Evolutionary conservation across 2,888 invertebrate genomes (phyloP).

Genomic region (Heterodera filipjevi): DNA sequence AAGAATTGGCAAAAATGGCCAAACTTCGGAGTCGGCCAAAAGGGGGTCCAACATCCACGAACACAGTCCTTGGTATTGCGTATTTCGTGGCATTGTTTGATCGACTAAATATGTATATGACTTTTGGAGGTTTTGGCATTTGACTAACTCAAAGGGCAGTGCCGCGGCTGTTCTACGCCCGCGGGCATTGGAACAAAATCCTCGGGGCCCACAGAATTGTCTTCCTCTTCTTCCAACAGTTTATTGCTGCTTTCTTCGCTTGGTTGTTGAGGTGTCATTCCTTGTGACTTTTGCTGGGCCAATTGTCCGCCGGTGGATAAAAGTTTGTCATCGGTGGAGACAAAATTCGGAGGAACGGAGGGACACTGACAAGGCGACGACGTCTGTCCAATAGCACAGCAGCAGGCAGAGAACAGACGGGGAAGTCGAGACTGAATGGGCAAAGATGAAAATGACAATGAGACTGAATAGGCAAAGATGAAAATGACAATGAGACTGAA

Average conservation of each 20-base stretch:
- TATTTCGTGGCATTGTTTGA: constrained; percentile 52
- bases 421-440: constrained; percentile 30
- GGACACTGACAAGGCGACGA: constrained; percentile 27
- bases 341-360: constrained; percentile 15
- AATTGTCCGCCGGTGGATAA: neutral
- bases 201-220: neutral
- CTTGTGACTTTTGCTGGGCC: neutral
- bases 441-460: neutral
- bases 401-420: constrained; percentile 32
- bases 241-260: neutral
- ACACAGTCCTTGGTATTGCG: constrained; percentile 64
- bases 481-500: too few species aligned
- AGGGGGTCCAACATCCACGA: constrained; percentile 66
- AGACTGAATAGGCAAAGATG: too few species aligned
- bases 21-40: constrained; percentile 55
- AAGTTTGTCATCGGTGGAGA: neutral
- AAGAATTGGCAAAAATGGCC: neutral
- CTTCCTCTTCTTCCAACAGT: neutral
- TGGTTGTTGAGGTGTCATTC: neutral
- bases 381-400: constrained; percentile 35
- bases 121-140: neutral
- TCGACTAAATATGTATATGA: constrained; percentile 8
- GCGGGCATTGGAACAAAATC: neutral
- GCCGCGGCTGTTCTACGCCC: constrained; percentile 57
- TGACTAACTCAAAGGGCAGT: constrained; percentile 59